Percentiles rank a stretch among this genome's conserved stretches.
Evolutionary conservation across 2,113 vertebrate genomes (phyloP).

Genomic region (Grammomys surdaster): DNA sequence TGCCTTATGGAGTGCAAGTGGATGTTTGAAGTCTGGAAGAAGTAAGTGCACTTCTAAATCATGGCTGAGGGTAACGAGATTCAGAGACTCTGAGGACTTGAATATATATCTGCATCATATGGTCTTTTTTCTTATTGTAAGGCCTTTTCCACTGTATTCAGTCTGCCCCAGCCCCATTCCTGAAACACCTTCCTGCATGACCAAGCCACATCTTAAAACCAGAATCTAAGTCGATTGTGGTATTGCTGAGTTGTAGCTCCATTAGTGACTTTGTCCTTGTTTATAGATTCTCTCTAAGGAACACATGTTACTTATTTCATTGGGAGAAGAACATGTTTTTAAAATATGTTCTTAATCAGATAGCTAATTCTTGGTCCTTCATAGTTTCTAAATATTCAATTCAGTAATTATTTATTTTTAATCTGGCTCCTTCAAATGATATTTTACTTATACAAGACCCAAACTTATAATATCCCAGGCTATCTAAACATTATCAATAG

Average conservation of each 20-base stretch:
- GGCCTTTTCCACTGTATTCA: not conserved
- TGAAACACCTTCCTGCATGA: not conserved
- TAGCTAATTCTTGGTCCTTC: conserved; percentile 42
- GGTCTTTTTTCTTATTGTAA: not conserved
- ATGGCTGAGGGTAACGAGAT: not conserved
- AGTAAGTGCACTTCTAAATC: not conserved
- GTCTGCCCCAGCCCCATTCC: not conserved
- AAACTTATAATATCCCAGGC: conserved; percentile 17
- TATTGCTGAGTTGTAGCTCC: conserved; percentile 1
- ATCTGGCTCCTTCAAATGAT: conserved; percentile 30
- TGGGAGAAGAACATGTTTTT: not conserved
- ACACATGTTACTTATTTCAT: conserved; percentile 39
- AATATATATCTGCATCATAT: not conserved
- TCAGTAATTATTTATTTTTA: conserved; percentile 54
- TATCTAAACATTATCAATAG: not conserved
- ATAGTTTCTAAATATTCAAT: conserved; percentile 42
- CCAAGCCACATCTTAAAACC: not conserved
- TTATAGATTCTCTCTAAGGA: conserved; percentile 42
- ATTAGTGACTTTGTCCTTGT: conserved; percentile 16
- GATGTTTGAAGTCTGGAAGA: not conserved
- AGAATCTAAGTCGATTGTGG: not conserved
- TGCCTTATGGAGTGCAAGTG: not conserved
- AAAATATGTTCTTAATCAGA: conserved; percentile 60
- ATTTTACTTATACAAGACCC: conserved; percentile 51
- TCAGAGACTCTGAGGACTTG: not conserved